Evolutionary conservation across 1,140 invertebrate species (phyloP).

Genomic region (Neodiprion fabricii): DNA sequence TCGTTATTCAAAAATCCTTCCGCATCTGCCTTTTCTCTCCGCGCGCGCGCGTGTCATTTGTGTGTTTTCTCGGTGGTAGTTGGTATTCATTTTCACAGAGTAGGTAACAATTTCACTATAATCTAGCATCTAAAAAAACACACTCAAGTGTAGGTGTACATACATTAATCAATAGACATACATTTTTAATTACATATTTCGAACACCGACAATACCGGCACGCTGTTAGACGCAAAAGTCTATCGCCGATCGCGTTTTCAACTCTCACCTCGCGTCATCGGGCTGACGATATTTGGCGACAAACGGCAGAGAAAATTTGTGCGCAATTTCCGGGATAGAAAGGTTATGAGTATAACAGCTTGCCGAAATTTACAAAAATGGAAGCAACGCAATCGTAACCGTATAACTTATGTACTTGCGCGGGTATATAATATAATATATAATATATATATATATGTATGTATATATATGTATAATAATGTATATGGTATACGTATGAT

Average conservation of each 20-base stretch:
- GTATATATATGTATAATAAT: too few relatives aligned
- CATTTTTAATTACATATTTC: not conserved
- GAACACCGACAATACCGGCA: not conserved
- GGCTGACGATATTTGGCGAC: not conserved
- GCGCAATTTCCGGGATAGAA: too few relatives aligned
- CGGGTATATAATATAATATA: not conserved
- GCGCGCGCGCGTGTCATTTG: slow-evolving; percentile 31
- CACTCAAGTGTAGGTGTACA: slow-evolving; percentile 43
- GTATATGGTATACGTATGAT: too few relatives aligned
- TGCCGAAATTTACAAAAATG: not conserved
- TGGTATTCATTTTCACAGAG: slow-evolving; percentile 44
- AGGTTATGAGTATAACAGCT: not conserved
- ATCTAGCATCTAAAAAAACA: slow-evolving; percentile 51
- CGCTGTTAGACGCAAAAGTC: not conserved
- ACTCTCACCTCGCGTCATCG: not conserved
- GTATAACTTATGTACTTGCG: not conserved
- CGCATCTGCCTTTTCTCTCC: slow-evolving; percentile 13
- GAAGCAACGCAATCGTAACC: not conserved
- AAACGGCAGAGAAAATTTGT: too few relatives aligned
- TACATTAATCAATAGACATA: not conserved
- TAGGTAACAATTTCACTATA: slow-evolving; percentile 50
- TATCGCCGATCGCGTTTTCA: not conserved
- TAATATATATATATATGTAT: too few relatives aligned
- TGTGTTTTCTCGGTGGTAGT: slow-evolving; percentile 36
- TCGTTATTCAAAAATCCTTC: slow-evolving; percentile 44